Base-by-base conservation (phyloP, 2,888 invertebrate species). In the Morpho helenor region DNA sequence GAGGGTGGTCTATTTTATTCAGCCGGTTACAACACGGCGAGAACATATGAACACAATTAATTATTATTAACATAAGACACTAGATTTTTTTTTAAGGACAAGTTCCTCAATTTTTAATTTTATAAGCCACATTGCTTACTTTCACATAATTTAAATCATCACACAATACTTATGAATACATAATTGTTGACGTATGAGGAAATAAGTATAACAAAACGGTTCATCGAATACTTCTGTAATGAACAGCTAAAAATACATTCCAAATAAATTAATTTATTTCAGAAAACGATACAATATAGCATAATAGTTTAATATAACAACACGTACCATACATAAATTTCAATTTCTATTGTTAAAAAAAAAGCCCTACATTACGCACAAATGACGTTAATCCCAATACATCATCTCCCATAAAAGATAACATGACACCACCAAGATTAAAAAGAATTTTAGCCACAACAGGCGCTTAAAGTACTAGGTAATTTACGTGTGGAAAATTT, bases 271-370 rank as follows among this genome's bases (percentile, higher is more conserved):
- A 80, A 84, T 88, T 88, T 87, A 87, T 87, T 86, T 83, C 81
- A 83, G 82, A 87, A 87, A 88, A 88, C 84, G 82, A 87, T 87
- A 88, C 84, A 87, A 87, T 86, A 86, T 84, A 87, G 88, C 88
- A 77, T 86, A 84, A 82, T 82, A 84, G 79, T 84, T 81, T 76
- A 82, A 79, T 81, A 77, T 84, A 84, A 86, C 80, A 88, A 87
- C 82, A 85, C 5, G 83, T 84, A 85, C 82, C 81, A 78, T 80
- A 81, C 77, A 75, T 77, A 80, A 80, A 79, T 62, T 70, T 75
- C 74, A 71, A 63, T 69, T 72, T 78, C 77, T 79, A 75, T 72
- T 74, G 73, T 70, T 70, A 72, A 72, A 76, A 75, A 43, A n/a
- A 70, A 67, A 71, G 73, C 74, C 70, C 68, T 76, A 76, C 69